Evolutionary conservation across 2,797 vertebrate species (phyloP).

Genomic region (Buphagus erythrorhynchus): DNA sequence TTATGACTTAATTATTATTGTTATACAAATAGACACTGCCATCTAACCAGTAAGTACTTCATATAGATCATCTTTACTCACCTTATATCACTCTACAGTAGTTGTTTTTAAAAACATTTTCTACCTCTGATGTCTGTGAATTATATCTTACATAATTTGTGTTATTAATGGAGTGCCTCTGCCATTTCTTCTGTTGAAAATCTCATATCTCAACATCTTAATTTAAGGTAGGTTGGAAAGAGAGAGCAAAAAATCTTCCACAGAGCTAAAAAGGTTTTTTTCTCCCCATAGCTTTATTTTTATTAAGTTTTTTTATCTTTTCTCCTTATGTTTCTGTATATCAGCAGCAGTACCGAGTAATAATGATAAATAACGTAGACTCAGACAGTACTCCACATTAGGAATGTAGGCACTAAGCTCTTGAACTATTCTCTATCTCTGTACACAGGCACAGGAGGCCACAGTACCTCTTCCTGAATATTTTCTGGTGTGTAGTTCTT

Average conservation of each 20-base stretch:
- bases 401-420: not conserved
- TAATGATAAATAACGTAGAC: not conserved
- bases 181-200: not conserved
- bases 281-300: not conserved
- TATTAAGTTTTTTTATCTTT: not conserved
- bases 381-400: not conserved
- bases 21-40: not conserved
- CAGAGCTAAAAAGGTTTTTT: not conserved
- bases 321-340: not conserved
- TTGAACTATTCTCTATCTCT: not conserved
- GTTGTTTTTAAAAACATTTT: not conserved
- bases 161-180: not conserved
- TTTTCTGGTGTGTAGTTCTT: not conserved
- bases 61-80: not conserved
- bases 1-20: not conserved
- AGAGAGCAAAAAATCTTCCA: not conserved
- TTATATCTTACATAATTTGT: not conserved
- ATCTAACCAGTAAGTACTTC: not conserved
- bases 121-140: not conserved
- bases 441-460: accelerated
- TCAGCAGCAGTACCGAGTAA: not conserved
- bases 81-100: not conserved
- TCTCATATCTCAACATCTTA: not conserved
- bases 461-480: not conserved
- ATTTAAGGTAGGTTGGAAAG: not conserved